Evolutionary conservation across 2,797 vertebrate species (phyloP).

Genomic region (Coendou prehensilis): DNA sequence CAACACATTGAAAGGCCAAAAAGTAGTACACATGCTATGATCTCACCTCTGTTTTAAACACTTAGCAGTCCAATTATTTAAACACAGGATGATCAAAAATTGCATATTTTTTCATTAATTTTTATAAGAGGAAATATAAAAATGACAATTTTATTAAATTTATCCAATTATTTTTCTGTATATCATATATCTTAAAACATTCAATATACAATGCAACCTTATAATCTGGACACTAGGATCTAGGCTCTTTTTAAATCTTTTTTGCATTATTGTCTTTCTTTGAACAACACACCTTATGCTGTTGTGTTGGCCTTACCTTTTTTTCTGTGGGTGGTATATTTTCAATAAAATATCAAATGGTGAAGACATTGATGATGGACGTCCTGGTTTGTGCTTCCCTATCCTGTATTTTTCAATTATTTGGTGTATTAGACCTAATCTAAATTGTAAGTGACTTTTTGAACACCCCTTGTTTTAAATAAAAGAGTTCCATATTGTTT

Average conservation of each 20-base stretch:
- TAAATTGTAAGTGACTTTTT: not conserved
- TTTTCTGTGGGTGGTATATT: not conserved
- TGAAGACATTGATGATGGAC: not conserved
- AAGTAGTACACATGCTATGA: conserved; percentile 7
- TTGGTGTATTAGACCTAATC: not conserved
- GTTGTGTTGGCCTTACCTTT: not conserved
- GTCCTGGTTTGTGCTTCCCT: not conserved
- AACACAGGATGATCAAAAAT: not conserved
- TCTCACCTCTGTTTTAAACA: conserved; percentile 9
- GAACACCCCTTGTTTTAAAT: not conserved
- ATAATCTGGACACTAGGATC: not conserved
- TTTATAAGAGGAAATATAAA: not conserved
- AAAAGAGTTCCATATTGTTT: not conserved
- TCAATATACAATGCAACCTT: not conserved
- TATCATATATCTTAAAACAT: not conserved
- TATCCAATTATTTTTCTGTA: not conserved
- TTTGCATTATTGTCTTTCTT: not conserved
- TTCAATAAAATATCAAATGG: not conserved
- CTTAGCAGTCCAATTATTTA: not conserved
- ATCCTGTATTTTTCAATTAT: not conserved
- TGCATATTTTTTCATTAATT: not conserved
- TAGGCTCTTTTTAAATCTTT: not conserved
- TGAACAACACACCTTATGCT: not conserved
- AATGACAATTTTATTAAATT: not conserved
- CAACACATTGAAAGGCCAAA: conserved; percentile 30